These are phyloP conservation scores for Caenorhabditis remanei DNA, from an alignment of 1,140 invertebrate genomes.

Conservation along the genomic window DNA sequence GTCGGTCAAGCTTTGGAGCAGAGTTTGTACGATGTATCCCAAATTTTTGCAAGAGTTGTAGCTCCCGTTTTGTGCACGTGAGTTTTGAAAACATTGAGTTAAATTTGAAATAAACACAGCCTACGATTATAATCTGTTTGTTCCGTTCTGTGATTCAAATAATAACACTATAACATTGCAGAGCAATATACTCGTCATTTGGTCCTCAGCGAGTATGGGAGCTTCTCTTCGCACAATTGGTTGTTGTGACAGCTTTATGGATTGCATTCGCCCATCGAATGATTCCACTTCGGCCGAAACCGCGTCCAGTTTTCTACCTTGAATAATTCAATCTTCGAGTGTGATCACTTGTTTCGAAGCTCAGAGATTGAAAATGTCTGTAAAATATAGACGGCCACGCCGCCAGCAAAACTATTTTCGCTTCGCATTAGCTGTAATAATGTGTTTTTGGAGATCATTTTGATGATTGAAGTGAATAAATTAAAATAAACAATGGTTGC, in stretches of 20 bases:
- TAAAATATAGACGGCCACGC: constrained; percentile 2
- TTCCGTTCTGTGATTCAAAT: too few species aligned
- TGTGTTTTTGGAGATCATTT: constrained; percentile 20
- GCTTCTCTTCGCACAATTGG: neutral
- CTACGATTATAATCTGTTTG: too few species aligned
- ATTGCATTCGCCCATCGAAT: constrained; percentile 28
- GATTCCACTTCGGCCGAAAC: constrained; percentile 26
- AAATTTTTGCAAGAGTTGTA: constrained; percentile 7
- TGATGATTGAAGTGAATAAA: neutral
- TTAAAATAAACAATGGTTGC: neutral
- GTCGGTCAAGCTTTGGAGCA: constrained; percentile 14
- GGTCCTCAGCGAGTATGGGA: constrained; percentile 22
- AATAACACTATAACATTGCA: neutral
- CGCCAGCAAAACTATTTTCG: neutral
- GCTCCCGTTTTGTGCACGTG: constrained; percentile 30
- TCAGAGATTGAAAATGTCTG: neutral
- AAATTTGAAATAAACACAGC: too few species aligned
- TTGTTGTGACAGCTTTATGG: neutral
- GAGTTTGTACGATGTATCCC: constrained; percentile 7
- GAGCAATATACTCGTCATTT: constrained; percentile 22
- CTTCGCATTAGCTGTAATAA: constrained; percentile 42
- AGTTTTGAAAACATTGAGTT: neutral
- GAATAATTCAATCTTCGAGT: neutral
- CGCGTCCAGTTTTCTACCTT: constrained; percentile 18
- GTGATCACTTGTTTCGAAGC: neutral